These are phyloP conservation scores for Garra rufa DNA, from an alignment of 2,113 vertebrate genomes.

Conservation along the genomic window DNA sequence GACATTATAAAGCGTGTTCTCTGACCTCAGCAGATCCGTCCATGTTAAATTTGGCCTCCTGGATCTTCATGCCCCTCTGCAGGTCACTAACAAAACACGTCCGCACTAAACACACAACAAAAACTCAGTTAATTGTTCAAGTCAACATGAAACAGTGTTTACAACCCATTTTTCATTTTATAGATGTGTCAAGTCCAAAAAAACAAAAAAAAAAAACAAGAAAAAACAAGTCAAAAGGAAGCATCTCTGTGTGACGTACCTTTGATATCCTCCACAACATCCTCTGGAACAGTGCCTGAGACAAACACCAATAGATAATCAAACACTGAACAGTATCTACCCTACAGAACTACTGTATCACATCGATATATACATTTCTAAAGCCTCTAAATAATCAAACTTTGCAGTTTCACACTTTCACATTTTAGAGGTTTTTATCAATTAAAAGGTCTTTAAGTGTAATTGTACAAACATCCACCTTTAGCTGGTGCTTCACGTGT, in stretches of 20 bases:
- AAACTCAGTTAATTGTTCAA: neutral
- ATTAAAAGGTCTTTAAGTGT: too few species aligned
- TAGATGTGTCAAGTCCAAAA: too few species aligned
- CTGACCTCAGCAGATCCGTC: slow-evolving; percentile 88
- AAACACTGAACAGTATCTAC: neutral
- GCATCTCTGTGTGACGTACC: slow-evolving; percentile 72
- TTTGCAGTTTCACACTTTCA: too few species aligned
- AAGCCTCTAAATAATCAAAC: neutral
- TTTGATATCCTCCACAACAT: slow-evolving; percentile 96
- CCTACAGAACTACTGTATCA: neutral
- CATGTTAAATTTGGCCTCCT: slow-evolving; percentile 94
- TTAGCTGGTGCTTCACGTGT: too few species aligned
- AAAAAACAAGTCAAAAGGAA: too few species aligned
- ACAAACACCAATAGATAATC: neutral
- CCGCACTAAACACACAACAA: slow-evolving; percentile 78
- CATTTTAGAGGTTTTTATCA: too few species aligned
- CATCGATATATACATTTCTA: neutral
- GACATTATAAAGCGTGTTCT: neutral
- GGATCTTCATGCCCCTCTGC: slow-evolving; percentile 92
- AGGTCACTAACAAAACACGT: slow-evolving; percentile 96
- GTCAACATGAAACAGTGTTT: neutral
- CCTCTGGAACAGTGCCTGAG: slow-evolving; percentile 89
- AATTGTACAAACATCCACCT: too few species aligned
- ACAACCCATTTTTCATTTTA: too few species aligned
- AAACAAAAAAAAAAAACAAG: too few species aligned